These are phyloP conservation scores for Danio albolineatus DNA, from an alignment of 2,797 vertebrate genomes.

Conservation along the genomic window DNA sequence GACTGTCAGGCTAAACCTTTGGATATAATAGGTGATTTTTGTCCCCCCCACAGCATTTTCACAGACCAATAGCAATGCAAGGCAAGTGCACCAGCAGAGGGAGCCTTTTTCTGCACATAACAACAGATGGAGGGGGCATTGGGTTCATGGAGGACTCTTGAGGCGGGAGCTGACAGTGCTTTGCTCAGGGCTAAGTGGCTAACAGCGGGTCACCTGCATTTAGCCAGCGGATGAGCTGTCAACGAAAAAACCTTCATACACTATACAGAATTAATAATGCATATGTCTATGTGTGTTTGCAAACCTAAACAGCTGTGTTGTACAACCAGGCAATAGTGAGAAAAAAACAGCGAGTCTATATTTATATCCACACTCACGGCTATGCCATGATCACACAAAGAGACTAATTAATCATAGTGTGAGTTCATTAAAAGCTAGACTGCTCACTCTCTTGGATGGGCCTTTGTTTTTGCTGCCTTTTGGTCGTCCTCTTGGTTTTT, in stretches of 20 bases:
- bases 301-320: conserved; percentile 19
- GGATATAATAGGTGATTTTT: not conserved
- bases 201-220: conserved; percentile 37
- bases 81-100: conserved; percentile 40
- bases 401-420: not conserved
- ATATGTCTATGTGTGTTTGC: conserved; percentile 8
- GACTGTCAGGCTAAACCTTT: not conserved
- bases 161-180: conserved; percentile 49
- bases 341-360: not conserved
- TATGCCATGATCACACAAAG: conserved; percentile 4
- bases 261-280: conserved; percentile 9
- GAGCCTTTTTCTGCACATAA: conserved; percentile 26
- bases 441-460: conserved; percentile 84
- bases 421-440: conserved; percentile 5
- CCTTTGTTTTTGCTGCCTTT: conserved; percentile 90
- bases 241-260: not conserved
- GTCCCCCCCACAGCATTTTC: not conserved
- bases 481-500: conserved; percentile 61
- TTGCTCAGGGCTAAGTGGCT: conserved; percentile 39
- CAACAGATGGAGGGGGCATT: conserved; percentile 59
- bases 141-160: conserved; percentile 54
- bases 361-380: not conserved
- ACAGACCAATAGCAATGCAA: not conserved
- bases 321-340: not conserved
- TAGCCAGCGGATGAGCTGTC: conserved; percentile 32